A percentile compares a stretch with the other conserved stretches of the same genome.
Conservation (phyloP, 2,888 invertebrate genomes). For the Gonocerus acuteangulatus region DNA sequence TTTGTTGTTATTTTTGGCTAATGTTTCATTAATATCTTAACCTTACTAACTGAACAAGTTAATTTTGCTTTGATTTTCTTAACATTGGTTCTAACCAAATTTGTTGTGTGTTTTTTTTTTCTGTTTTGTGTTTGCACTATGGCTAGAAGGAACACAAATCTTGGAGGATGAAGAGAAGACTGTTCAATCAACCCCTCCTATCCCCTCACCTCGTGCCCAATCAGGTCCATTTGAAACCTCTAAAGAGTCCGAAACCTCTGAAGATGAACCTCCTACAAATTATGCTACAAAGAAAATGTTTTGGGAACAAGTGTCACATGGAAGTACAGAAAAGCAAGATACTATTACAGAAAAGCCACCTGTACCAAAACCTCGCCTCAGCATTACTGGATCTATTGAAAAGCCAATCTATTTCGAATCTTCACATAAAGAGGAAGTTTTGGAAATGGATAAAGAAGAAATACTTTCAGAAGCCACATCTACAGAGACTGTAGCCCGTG, state of each 20-base stretch:
- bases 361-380: constrained; percentile 45
- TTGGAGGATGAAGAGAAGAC: constrained; percentile 32
- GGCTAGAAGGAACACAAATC: constrained; percentile 36
- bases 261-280: constrained; percentile 41
- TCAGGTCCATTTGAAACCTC: constrained; percentile 19
- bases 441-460: constrained; percentile 33
- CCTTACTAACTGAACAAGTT: too few species aligned
- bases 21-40: too few species aligned
- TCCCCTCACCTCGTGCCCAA: constrained; percentile 35
- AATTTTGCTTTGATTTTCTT: constrained; percentile 1
- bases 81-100: constrained; percentile 28
- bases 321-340: constrained; percentile 41
- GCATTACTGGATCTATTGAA: constrained; percentile 30
- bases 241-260: constrained; percentile 21
- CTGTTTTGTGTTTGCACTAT: constrained; percentile 26
- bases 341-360: constrained; percentile 42
- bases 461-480: constrained; percentile 37
- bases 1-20: too few species aligned
- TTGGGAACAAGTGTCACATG: constrained; percentile 46
- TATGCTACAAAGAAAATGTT: constrained; percentile 49
- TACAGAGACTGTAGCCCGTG: constrained; percentile 39
- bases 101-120: constrained; percentile 31
- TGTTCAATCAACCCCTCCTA: constrained; percentile 33
- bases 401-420: constrained; percentile 39
- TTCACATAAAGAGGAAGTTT: constrained; percentile 36